Conservation (phyloP, 2,113 vertebrate species). For the Sphyrna mokarran region DNA sequence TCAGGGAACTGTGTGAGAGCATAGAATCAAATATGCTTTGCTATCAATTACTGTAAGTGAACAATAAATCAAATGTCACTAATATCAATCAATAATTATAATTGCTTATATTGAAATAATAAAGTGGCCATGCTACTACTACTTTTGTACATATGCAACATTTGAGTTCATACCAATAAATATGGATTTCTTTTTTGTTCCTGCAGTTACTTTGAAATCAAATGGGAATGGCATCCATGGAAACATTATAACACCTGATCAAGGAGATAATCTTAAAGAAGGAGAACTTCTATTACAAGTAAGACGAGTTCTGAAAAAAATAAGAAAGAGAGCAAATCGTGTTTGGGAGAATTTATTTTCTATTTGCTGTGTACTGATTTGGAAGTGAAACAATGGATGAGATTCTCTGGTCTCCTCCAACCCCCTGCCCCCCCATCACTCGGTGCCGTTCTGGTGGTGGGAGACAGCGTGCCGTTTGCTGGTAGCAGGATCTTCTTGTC, state of each 20-base stretch:
- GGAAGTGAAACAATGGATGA: not conserved
- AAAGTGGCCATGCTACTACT: not conserved
- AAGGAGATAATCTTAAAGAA: slow-evolving; percentile 55
- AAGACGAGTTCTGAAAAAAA: not conserved
- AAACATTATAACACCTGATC: slow-evolving; percentile 43
- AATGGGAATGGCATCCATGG: slow-evolving; percentile 56
- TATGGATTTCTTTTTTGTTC: slow-evolving; percentile 36
- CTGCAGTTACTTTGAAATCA: slow-evolving; percentile 62
- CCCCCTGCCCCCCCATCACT: too few species aligned
- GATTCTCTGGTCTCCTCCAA: too few species aligned
- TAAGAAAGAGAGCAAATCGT: not conserved
- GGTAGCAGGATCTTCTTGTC: too few species aligned
- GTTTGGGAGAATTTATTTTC: not conserved
- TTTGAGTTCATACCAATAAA: not conserved
- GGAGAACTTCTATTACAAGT: slow-evolving; percentile 73
- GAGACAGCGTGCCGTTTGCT: too few species aligned
- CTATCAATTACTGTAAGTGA: not conserved
- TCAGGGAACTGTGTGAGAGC: too few species aligned
- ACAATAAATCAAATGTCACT: not conserved
- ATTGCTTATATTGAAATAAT: not conserved
- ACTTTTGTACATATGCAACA: not conserved
- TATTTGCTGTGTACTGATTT: not conserved
- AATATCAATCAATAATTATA: not conserved
- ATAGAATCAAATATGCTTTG: not conserved
- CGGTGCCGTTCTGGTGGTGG: too few species aligned